Percentiles rank a stretch among this genome's conserved stretches.
Conservation (phyloP, 2,113 vertebrate species). For the Falco punctatus region DNA sequence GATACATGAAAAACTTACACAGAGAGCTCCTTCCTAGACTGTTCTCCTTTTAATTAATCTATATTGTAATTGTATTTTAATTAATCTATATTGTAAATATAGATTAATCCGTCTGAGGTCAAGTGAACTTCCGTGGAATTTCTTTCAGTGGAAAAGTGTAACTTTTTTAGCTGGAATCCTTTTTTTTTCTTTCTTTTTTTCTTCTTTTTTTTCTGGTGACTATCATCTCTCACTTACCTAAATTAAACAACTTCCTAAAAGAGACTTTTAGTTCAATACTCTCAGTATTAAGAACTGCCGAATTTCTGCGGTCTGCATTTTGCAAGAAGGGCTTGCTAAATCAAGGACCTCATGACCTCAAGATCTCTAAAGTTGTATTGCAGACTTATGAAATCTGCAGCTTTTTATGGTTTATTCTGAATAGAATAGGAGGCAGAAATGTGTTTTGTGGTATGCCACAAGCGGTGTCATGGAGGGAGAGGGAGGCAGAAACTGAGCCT, state of each 20-base stretch:
- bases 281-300: background rate
- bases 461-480: background rate
- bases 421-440: background rate
- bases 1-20: background rate
- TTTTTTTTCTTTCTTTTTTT: background rate
- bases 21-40: background rate
- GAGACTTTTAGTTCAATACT: background rate
- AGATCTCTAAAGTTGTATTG: background rate
- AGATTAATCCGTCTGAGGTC: background rate
- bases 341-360: background rate
- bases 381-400: background rate
- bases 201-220: background rate
- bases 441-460: background rate
- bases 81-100: background rate
- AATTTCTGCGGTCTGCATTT: background rate
- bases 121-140: background rate
- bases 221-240: background rate
- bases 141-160: background rate
- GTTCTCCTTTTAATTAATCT: background rate
- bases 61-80: too few species aligned
- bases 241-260: background rate
- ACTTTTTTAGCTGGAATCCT: background rate
- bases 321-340: background rate
- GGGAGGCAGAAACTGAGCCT: background rate
- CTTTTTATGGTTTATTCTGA: conserved; percentile 4